Conservation (phyloP, 2,113 vertebrate species). For the Entomyzon cyanotis region DNA sequence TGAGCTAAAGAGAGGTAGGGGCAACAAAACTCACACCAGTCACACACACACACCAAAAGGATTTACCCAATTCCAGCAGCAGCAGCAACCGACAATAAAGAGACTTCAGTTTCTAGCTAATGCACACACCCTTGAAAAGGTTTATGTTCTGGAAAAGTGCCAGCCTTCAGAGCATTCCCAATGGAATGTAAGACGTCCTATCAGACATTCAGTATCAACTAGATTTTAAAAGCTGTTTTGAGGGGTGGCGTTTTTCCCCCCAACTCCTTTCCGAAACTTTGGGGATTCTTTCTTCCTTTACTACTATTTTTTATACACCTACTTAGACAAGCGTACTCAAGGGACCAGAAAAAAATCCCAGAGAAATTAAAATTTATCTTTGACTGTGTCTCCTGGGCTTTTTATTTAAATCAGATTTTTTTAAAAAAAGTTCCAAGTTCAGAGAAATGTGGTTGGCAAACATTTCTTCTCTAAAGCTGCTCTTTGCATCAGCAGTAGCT, state of each 20-base stretch:
- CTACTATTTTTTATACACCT: neutral
- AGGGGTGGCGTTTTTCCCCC: neutral
- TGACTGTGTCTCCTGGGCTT: neutral
- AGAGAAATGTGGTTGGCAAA: neutral
- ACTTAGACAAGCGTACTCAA: neutral
- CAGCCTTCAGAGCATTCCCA: neutral
- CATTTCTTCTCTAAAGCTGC: neutral
- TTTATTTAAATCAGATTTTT: neutral
- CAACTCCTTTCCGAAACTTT: neutral
- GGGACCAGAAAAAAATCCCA: neutral
- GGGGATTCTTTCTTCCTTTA: neutral
- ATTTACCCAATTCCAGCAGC: neutral
- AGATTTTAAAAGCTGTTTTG: neutral
- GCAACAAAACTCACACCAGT: neutral
- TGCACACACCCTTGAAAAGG: neutral
- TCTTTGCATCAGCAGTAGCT: constrained; percentile 3
- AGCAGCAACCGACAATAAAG: neutral
- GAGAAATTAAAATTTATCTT: neutral
- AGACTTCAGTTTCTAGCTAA: neutral
- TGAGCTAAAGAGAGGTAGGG: neutral
- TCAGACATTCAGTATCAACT: neutral
- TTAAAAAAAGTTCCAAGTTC: neutral
- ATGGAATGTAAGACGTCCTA: neutral
- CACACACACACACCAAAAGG: neutral
- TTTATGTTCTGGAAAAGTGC: neutral